Evolutionary conservation across 2,797 vertebrate species (phyloP).

Genomic region (Hypotaenidia okinawae): DNA sequence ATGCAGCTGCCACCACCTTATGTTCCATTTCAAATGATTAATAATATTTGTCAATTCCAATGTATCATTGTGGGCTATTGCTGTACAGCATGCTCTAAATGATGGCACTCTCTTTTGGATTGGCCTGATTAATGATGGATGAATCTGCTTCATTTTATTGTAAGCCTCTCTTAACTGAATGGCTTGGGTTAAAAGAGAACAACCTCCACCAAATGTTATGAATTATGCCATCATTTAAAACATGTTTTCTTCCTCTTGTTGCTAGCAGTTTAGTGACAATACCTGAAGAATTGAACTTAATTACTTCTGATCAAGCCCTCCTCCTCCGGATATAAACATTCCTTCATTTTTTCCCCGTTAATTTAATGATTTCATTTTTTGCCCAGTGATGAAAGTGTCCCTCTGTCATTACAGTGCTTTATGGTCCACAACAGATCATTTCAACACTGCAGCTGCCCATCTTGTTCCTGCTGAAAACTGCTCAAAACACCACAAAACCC

Average conservation of each 20-base stretch:
- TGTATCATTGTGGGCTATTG: conserved; percentile 47
- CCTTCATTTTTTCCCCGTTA: not conserved
- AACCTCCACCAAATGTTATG: conserved; percentile 33
- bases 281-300: conserved; percentile 31
- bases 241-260: not conserved
- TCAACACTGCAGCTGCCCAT: not conserved
- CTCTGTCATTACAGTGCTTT: not conserved
- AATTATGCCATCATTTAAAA: conserved; percentile 1
- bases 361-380: not conserved
- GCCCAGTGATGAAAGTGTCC: not conserved
- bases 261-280: not conserved
- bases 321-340: not conserved
- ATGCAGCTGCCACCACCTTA: conserved; percentile 74
- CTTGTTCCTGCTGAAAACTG: not conserved
- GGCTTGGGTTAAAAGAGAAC: conserved; percentile 52
- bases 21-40: conserved; percentile 74
- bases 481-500: not conserved
- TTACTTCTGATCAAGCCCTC: not conserved
- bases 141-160: conserved; percentile 68
- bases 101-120: conserved; percentile 54
- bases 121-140: conserved; percentile 56
- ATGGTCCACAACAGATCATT: not conserved
- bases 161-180: conserved; percentile 55
- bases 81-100: conserved; percentile 57
- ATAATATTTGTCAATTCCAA: conserved; percentile 74